Evolutionary conservation across 2,797 vertebrate genomes (phyloP), one percentile per base, ranked within the genome.

Genomic region (Rhinichthys osculus): DNA sequence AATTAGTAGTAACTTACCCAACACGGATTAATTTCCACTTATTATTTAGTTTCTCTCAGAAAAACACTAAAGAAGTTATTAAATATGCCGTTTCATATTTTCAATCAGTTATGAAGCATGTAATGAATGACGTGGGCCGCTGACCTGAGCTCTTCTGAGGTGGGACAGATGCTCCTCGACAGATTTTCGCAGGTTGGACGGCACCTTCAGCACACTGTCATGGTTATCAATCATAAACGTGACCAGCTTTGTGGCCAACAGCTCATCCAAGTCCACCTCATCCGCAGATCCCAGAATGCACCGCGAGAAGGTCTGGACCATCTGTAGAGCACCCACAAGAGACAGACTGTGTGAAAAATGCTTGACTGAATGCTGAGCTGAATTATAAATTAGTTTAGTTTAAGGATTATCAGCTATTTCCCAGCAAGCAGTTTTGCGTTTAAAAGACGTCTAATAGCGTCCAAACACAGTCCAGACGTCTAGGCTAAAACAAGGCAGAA

Each of bases 161-260:
- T 97, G 96, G 23, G 95, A 93, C 86, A 98, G 89, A 42, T 96
- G 97, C 73, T 98, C 97, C 62, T 99, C 97, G 42, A 98, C 93
- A 62, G 96, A 95, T 84, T 88, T 91, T 81, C 95, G 97, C 90
- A 98, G 94, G 81, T 93, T 88, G 33, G 90, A 54, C 0, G 97
- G 96, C 74, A 96, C 95, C 78, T 94, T 96, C 90, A 99, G 94
- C 89, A 98, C 96, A 44, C 95, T 93, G 86, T 93, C 94, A 85
- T 95, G 95, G 91, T 97, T 96, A 91, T 98, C 97, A 96, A 98
- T 96, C 92, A 99, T 96, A 91, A 98, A 99, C 5, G 95, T 97
- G 35, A 98, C 97, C 89, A 99, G 92, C 90, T 97, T 97, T 89
- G 97, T 96, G 88, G 98, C 96, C 84, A 99, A 94, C 64, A 99